These are phyloP conservation scores for Hemibagrus guttatus DNA, from an alignment of 2,797 vertebrate genomes.

Conservation along the genomic window DNA sequence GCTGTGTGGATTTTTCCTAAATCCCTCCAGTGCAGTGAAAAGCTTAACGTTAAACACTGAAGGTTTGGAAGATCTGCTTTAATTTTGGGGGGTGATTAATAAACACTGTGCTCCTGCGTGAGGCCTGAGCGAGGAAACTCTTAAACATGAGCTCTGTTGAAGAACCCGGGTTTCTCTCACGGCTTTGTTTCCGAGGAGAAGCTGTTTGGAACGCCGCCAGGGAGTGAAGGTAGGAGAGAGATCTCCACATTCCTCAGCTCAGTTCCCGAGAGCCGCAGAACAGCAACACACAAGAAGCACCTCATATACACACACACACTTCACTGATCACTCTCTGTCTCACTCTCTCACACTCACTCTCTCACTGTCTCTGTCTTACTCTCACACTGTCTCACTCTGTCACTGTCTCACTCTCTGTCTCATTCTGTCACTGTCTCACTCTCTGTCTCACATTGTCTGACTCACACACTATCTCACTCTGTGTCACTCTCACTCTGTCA, in stretches of 20 bases:
- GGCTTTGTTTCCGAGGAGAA: conserved; percentile 37
- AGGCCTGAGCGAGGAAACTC: conserved; percentile 14
- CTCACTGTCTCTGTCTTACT: conserved; percentile 34
- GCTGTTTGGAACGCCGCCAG: conserved; percentile 27
- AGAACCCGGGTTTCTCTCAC: conserved; percentile 18
- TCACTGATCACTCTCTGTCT: conserved; percentile 31
- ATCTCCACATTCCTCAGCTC: conserved; percentile 30
- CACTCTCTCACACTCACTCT: conserved; percentile 47
- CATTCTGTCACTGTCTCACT: conserved; percentile 27
- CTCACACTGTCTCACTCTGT: conserved; percentile 10
- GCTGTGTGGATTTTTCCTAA: neutral
- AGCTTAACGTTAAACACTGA: neutral
- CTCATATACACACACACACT: conserved; percentile 29
- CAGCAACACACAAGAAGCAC: conserved; percentile 17
- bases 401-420: no score
- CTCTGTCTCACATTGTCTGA: neutral
- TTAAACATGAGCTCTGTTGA: conserved; percentile 26
- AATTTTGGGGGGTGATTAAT: conserved; percentile 3
- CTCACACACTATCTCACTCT: no score
- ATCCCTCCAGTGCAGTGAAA: neutral
- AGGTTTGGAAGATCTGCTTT: neutral
- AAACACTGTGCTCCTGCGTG: neutral
- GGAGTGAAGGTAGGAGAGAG: conserved; percentile 26
- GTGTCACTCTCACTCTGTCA: conserved; percentile 26
- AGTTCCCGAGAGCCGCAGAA: neutral